Conservation (phyloP, 2,888 invertebrate species). For the Cosmopolites sordidus region DNA sequence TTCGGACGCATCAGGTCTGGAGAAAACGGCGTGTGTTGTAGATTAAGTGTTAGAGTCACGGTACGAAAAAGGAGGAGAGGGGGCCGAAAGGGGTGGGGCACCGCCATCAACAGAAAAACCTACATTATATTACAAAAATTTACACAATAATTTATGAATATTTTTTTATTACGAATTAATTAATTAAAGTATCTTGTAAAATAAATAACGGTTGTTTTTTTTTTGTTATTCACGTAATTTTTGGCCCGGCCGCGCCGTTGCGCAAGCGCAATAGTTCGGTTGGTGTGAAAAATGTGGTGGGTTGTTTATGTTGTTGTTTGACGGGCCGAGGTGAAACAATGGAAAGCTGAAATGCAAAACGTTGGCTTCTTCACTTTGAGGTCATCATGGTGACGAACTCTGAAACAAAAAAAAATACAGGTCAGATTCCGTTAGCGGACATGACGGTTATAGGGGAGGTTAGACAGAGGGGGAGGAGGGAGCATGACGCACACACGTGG, state of each 20-base stretch:
- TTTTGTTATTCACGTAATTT: conserved; percentile 35
- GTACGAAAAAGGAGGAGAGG: no score
- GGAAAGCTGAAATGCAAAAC: conserved; percentile 49
- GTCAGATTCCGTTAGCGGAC: neutral
- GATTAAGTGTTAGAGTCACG: no score
- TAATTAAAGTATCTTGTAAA: conserved; percentile 46
- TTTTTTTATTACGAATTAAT: conserved; percentile 35
- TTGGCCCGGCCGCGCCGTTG: conserved; percentile 36
- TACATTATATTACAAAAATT: conserved; percentile 50
- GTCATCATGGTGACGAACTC: conserved; percentile 99
- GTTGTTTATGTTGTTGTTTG: conserved; percentile 28
- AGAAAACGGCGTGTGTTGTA: no score
- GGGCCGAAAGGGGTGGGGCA: conserved; percentile 29
- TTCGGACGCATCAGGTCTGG: no score
- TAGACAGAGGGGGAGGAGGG: no score
- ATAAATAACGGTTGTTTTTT: conserved; percentile 46
- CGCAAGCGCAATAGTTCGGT: conserved; percentile 45
- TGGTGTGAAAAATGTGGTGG: conserved; percentile 43
- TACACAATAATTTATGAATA: conserved; percentile 50
- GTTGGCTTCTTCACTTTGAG: conserved; percentile 89
- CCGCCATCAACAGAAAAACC: conserved; percentile 25
- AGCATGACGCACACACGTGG: no score
- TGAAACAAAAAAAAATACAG: conserved; percentile 54
- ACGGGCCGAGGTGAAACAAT: conserved; percentile 50
- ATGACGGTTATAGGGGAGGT: no score